Percentiles rank a stretch among this genome's conserved stretches.
Evolutionary conservation across 2,797 vertebrate genomes (phyloP).

Genomic region (Urosaurus nigricauda): DNA sequence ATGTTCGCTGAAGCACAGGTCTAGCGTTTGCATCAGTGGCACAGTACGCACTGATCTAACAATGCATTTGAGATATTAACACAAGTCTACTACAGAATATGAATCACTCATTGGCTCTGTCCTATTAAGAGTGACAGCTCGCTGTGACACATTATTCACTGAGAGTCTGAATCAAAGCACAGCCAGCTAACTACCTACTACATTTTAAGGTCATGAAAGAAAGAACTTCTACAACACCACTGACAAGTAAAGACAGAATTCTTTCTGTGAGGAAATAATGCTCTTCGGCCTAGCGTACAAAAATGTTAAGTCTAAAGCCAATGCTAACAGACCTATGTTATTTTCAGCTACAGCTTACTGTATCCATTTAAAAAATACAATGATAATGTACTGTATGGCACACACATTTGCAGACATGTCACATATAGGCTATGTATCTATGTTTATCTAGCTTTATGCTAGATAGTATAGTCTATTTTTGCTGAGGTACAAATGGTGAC

Average conservation of each 20-base stretch:
- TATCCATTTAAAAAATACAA: not conserved
- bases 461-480: too few relatives aligned
- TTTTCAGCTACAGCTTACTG: not conserved
- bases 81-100: not conserved
- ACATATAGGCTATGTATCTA: not conserved
- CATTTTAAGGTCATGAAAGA: not conserved
- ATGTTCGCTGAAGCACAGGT: not conserved
- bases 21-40: not conserved
- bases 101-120: not conserved
- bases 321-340: too few relatives aligned
- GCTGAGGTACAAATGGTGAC: too few relatives aligned
- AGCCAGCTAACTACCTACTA: not conserved
- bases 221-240: not conserved
- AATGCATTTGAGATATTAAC: slow-evolving; percentile 10
- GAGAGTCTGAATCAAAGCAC: not conserved
- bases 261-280: not conserved
- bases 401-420: not conserved
- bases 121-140: not conserved
- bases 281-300: not conserved
- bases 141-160: not conserved
- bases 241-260: not conserved
- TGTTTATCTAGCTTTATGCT: too few relatives aligned
- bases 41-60: not conserved
- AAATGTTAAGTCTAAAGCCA: not conserved
- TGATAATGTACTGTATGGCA: not conserved